Evolutionary conservation across 1,140 invertebrate genomes (phyloP).

Genomic region (Aleiodes sp.): DNA sequence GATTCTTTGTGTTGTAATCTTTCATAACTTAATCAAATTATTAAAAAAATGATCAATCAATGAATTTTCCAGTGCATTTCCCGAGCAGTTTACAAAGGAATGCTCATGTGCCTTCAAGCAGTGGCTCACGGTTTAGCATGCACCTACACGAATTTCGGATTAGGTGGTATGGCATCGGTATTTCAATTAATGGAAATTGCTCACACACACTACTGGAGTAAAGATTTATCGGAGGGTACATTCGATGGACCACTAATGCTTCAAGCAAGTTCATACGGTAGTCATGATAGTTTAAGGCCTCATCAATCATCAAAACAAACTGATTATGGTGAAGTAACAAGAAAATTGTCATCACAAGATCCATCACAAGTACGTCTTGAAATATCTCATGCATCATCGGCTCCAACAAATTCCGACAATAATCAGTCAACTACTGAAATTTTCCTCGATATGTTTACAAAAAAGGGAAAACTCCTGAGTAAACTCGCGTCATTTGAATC

Average conservation of each 20-base stretch:
- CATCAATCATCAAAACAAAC: slow-evolving; percentile 70
- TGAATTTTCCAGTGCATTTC: slow-evolving; percentile 81
- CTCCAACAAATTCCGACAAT: slow-evolving; percentile 57
- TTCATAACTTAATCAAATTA: slow-evolving; percentile 17
- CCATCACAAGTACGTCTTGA: slow-evolving; percentile 66
- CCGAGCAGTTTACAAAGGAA: slow-evolving; percentile 94
- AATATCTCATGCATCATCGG: slow-evolving; percentile 51
- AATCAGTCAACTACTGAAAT: slow-evolving; percentile 84
- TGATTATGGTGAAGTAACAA: slow-evolving; percentile 61
- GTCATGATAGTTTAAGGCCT: slow-evolving; percentile 77
- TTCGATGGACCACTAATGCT: slow-evolving; percentile 66
- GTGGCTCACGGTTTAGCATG: slow-evolving; percentile 90
- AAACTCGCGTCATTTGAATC: slow-evolving; percentile 90
- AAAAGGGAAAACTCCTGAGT: slow-evolving; percentile 84
- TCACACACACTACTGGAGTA: slow-evolving; percentile 98
- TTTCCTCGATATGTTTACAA: slow-evolving; percentile 89
- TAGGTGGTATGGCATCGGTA: slow-evolving; percentile 96
- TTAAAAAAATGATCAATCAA: too few species aligned
- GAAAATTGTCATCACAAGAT: slow-evolving; percentile 67
- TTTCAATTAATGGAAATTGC: slow-evolving; percentile 97
- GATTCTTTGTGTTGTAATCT: too few species aligned
- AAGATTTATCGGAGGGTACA: slow-evolving; percentile 76
- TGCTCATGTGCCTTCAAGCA: slow-evolving; percentile 91
- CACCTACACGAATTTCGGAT: slow-evolving; percentile 92
- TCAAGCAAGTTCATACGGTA: slow-evolving; percentile 79